phyloP scores from a whole-genome alignment of 2,113 vertebrate genomes.

The Urocolius indicus region DNA sequence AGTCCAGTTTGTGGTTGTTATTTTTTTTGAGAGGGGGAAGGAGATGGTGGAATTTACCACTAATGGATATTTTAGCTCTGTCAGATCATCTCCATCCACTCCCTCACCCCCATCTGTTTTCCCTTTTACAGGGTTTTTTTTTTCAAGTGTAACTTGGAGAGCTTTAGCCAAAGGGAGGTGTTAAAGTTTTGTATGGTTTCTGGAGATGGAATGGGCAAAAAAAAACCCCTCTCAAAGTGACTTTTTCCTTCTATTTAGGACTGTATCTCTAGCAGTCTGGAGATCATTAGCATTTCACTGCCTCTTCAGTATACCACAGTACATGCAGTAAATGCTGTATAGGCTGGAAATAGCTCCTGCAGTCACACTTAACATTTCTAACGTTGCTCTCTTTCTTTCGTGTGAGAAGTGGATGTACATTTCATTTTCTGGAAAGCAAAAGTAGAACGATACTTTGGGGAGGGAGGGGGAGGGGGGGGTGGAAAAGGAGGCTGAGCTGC shows the following conservation, averaged over 20 bases:
- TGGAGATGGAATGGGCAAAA: conserved; percentile 26
- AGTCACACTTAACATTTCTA: background rate
- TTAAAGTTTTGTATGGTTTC: conserved; percentile 50
- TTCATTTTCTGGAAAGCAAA: conserved; percentile 5
- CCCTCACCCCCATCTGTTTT: conserved; percentile 46
- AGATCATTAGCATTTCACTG: conserved; percentile 38
- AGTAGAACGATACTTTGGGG: background rate
- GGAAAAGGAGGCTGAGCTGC: background rate
- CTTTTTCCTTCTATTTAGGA: conserved; percentile 37
- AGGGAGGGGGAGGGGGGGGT: too few relatives aligned
- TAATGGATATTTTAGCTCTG: background rate
- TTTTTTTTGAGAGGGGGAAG: background rate
- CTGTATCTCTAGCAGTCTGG: conserved; percentile 4
- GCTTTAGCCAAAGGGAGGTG: conserved; percentile 42
- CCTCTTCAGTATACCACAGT: background rate
- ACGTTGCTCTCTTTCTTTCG: background rate
- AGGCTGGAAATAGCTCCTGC: conserved; percentile 47
- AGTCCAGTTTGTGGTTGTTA: background rate
- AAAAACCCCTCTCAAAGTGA: background rate
- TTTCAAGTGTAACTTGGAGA: conserved; percentile 26
- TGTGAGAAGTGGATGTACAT: background rate
- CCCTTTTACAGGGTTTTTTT: background rate
- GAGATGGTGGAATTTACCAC: conserved; percentile 27
- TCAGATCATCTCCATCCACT: background rate
- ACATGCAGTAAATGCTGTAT: background rate